Conservation (phyloP, 1,140 invertebrate genomes). For the Halyomorpha halys region DNA sequence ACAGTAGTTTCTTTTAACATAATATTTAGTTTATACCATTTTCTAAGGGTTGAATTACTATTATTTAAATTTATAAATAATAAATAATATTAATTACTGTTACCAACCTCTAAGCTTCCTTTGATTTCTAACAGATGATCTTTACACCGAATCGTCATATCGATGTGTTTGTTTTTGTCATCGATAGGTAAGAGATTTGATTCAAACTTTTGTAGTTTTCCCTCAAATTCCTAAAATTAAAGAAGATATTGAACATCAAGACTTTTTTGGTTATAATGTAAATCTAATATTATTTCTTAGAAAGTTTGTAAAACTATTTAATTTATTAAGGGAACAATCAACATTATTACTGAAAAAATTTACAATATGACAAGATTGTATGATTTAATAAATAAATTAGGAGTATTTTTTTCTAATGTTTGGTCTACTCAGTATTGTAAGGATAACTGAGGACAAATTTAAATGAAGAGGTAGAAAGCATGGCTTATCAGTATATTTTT, state of each 20-base stretch:
- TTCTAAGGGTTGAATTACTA: not conserved
- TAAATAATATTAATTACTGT: not conserved
- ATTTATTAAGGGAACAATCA: too few relatives aligned
- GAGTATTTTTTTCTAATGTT: too few relatives aligned
- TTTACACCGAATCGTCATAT: constrained; percentile 57
- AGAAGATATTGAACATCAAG: constrained; percentile 19
- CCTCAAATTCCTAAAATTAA: constrained; percentile 48
- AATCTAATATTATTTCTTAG: too few relatives aligned
- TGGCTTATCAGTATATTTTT: too few relatives aligned
- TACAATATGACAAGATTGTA: too few relatives aligned
- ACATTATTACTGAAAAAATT: too few relatives aligned
- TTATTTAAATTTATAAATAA: not conserved
- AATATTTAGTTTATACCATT: not conserved
- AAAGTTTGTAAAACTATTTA: too few relatives aligned
- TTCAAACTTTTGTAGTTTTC: constrained; percentile 51
- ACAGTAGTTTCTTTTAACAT: not conserved
- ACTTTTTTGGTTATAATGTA: too few relatives aligned
- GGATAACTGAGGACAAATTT: too few relatives aligned
- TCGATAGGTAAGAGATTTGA: constrained; percentile 48
- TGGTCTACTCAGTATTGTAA: too few relatives aligned
- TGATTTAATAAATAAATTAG: too few relatives aligned
- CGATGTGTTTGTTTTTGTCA: constrained; percentile 62
- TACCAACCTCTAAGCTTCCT: constrained; percentile 55
- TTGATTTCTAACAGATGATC: constrained; percentile 58
- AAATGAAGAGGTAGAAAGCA: too few relatives aligned